phyloP scores from a whole-genome alignment of 2,113 vertebrate species.

The Albula glossodonta region DNA sequence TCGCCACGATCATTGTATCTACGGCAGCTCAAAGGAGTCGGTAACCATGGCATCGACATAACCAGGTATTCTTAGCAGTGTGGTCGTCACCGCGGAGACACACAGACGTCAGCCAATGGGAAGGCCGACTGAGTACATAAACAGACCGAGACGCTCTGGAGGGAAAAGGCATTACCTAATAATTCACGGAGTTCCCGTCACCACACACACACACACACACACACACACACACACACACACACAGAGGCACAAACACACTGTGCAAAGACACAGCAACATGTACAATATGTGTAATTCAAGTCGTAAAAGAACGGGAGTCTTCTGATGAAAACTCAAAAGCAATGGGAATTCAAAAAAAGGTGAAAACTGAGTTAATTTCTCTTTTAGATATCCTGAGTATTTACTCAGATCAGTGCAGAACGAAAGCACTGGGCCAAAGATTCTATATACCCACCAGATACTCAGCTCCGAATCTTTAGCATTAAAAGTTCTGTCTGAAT shows the following conservation, averaged over 20 bases:
- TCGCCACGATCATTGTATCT: constrained; percentile 35
- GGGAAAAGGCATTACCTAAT: not conserved
- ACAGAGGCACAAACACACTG: not conserved
- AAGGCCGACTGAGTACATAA: constrained; percentile 29
- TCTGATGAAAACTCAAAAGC: no score
- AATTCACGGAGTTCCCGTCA: not conserved
- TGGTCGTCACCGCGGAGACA: constrained; percentile 39
- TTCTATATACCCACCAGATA: no score
- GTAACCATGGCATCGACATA: constrained; percentile 66
- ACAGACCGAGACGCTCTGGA: not conserved
- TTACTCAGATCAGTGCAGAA: no score
- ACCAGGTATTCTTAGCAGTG: constrained; percentile 62
- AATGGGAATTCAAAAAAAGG: no score
- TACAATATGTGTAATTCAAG: not conserved
- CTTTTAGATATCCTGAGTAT: no score
- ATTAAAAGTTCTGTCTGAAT: no score
- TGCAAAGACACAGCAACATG: not conserved
- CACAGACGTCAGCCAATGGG: constrained; percentile 32
- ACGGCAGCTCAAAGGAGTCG: constrained; percentile 47
- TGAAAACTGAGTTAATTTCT: no score
- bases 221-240: not conserved
- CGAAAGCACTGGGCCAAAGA: no score
- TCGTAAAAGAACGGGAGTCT: no score
- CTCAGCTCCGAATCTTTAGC: no score
- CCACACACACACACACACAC: not conserved